Conservation (phyloP, 2,113 vertebrate genomes). For the Craseonycteris thonglongyai region DNA sequence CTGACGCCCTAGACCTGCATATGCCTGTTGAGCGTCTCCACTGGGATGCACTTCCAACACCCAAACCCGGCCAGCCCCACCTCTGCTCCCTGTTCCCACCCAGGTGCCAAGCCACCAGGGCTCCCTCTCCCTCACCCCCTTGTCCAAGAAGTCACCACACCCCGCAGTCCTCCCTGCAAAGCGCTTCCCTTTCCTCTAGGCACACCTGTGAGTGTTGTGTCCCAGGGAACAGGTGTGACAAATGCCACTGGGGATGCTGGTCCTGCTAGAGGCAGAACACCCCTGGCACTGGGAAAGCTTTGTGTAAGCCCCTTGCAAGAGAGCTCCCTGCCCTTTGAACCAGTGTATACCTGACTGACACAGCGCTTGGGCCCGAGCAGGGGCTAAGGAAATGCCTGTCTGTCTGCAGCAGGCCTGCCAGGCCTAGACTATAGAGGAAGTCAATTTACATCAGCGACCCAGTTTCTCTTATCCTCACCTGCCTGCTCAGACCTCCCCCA, state of each 20-base stretch:
- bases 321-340: background rate
- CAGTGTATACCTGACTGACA: background rate
- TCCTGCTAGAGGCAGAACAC: background rate
- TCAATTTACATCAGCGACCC: background rate
- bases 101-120: too few relatives aligned
- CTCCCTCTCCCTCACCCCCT: background rate
- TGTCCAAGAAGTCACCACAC: background rate
- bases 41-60: background rate
- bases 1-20: background rate
- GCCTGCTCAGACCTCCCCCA: background rate
- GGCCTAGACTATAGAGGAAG: background rate
- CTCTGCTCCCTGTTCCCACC: background rate
- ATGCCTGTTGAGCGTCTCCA: background rate
- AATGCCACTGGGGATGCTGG: fast-evolving
- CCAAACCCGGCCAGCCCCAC: fast-evolving
- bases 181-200: background rate
- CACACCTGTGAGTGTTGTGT: background rate
- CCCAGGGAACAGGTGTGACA: background rate
- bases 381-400: background rate
- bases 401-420: background rate
- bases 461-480: background rate
- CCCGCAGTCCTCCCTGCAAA: background rate
- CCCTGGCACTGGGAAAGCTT: background rate
- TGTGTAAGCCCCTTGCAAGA: background rate
- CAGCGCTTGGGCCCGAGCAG: background rate